Conservation (phyloP, 2,113 vertebrate genomes). For the Heterochromis multidens region DNA sequence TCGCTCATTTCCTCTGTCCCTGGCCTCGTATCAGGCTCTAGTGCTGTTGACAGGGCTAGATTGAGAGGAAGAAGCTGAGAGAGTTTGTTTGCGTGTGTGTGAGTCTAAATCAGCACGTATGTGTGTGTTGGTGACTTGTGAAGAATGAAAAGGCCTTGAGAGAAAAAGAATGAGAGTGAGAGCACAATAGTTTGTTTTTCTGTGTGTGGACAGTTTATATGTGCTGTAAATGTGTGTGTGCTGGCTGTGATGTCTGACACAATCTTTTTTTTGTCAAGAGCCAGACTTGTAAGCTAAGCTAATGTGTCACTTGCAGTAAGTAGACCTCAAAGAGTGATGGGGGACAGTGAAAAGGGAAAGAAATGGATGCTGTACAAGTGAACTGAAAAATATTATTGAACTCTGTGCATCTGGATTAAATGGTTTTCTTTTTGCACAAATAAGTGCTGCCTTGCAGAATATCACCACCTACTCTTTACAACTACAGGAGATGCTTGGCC, state of each 20-base stretch:
- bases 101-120: not conserved
- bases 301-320: slow-evolving; percentile 2
- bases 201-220: not conserved
- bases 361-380: not conserved
- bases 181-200: slow-evolving; percentile 30
- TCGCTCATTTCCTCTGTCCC: slow-evolving; percentile 46
- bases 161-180: slow-evolving; percentile 17
- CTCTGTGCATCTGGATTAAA: not conserved
- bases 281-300: not conserved
- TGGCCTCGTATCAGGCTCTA: slow-evolving; percentile 36
- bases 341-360: not conserved
- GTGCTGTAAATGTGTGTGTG: not conserved
- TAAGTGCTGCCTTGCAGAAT: not conserved
- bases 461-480: not conserved
- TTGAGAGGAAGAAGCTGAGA: slow-evolving; percentile 26
- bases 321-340: not conserved
- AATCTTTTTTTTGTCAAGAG: not conserved
- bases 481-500: not conserved
- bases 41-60: slow-evolving; percentile 41
- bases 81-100: slow-evolving; percentile 17
- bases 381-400: not conserved
- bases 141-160: slow-evolving; percentile 31
- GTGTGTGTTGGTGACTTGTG: slow-evolving; percentile 24
- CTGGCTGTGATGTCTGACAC: not conserved
- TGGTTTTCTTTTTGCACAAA: not conserved